Conservation (phyloP, 1,140 invertebrate species). For the Rhyacophila brunnea region DNA sequence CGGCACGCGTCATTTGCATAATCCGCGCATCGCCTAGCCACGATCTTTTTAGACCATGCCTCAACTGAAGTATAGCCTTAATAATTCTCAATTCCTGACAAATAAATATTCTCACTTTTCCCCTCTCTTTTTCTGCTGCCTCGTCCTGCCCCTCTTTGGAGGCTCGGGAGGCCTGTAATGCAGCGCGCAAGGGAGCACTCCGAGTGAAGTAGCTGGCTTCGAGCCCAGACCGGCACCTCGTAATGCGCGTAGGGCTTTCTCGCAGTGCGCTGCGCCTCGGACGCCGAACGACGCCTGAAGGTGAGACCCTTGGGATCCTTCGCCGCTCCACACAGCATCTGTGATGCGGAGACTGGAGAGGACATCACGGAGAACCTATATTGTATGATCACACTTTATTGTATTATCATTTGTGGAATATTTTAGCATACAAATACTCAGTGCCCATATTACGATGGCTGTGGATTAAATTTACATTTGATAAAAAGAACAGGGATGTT, state of each 20-base stretch:
- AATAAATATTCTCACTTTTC: too few species aligned
- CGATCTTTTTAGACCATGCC: too few species aligned
- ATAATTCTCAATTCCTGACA: too few species aligned
- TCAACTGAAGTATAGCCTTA: too few species aligned
- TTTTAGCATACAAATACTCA: neutral
- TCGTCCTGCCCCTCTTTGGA: too few species aligned
- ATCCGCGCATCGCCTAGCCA: too few species aligned
- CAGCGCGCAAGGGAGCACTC: constrained; percentile 48
- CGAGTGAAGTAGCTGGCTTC: constrained; percentile 41
- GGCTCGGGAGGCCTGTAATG: constrained; percentile 36
- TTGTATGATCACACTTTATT: neutral
- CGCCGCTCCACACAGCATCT: constrained; percentile 9
- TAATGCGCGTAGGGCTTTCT: constrained; percentile 45
- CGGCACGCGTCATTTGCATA: too few species aligned
- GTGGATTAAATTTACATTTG: too few species aligned
- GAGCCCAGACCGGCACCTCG: constrained; percentile 43
- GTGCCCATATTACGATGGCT: neutral
- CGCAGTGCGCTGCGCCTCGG: constrained; percentile 42
- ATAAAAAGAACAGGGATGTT: too few species aligned
- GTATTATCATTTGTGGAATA: neutral
- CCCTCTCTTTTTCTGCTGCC: neutral
- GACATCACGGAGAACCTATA: neutral
- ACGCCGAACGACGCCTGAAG: constrained; percentile 46
- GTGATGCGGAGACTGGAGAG: constrained; percentile 8
- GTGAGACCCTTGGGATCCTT: constrained; percentile 7